Evolutionary conservation across 2,113 vertebrate genomes (phyloP).

Genomic region (Ondatra zibethicus): DNA sequence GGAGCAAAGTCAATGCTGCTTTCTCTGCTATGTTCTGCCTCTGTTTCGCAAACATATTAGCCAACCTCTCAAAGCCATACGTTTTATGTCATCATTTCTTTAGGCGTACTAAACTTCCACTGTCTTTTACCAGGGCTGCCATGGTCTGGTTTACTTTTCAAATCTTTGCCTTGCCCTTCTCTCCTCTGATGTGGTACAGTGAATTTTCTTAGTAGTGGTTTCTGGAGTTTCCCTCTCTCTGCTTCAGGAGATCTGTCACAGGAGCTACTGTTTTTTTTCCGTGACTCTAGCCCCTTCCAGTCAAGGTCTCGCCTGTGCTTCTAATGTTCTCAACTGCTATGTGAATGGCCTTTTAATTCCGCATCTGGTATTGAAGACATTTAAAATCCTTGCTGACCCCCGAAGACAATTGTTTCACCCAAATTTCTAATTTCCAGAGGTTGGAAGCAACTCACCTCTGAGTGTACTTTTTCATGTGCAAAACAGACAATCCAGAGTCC

Average conservation of each 20-base stretch:
- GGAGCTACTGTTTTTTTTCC: background rate
- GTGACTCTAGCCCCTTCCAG: background rate
- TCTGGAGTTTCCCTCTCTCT: background rate
- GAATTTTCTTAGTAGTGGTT: background rate
- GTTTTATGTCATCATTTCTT: background rate
- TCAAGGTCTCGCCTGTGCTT: background rate
- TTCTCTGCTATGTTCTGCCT: background rate
- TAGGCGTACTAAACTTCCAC: background rate
- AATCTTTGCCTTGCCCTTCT: background rate
- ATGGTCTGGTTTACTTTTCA: background rate
- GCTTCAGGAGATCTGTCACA: background rate
- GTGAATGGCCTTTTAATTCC: background rate
- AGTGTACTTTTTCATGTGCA: background rate
- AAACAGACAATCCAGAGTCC: background rate
- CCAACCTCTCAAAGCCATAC: background rate
- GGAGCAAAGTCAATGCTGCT: background rate
- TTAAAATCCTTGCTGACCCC: background rate
- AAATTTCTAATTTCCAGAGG: background rate
- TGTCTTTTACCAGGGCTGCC: background rate
- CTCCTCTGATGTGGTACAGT: background rate
- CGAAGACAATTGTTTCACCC: background rate
- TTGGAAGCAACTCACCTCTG: background rate
- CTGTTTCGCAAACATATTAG: background rate
- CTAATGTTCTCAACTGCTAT: background rate
- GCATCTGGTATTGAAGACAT: background rate